A percentile compares a stretch with the other conserved stretches of the same genome.
phyloP scores from a whole-genome alignment of 2,888 invertebrate genomes.

The Oegoconia quadripuncta region DNA sequence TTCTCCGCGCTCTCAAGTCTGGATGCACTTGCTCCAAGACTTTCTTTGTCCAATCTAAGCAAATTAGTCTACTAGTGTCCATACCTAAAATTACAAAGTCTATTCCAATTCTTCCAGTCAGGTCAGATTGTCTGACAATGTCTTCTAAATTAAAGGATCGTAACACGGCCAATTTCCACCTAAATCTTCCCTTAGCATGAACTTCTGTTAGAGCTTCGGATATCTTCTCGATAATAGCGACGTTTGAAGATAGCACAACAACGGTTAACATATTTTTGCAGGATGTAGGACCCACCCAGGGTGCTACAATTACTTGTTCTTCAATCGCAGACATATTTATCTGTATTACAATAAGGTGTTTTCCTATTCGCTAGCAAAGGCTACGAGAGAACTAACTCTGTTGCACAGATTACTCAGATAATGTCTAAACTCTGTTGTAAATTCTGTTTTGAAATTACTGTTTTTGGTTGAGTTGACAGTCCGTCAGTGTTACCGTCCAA shows the following conservation, averaged over 20 bases:
- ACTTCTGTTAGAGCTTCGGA: slow-evolving; percentile 53
- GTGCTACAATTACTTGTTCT: slow-evolving; percentile 47
- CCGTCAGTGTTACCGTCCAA: no score
- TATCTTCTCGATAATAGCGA: slow-evolving; percentile 56
- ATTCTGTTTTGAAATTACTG: no score
- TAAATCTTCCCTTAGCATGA: slow-evolving; percentile 48
- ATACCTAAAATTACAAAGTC: slow-evolving; percentile 64
- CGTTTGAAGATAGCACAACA: slow-evolving; percentile 56
- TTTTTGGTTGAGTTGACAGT: no score
- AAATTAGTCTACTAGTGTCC: slow-evolving; percentile 59
- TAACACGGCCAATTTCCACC: slow-evolving; percentile 59
- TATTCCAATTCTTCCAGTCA: slow-evolving; percentile 58
- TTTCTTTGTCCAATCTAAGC: slow-evolving; percentile 61
- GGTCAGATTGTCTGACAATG: slow-evolving; percentile 44
- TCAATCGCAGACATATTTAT: slow-evolving; percentile 42
- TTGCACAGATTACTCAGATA: no score
- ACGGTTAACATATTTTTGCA: slow-evolving; percentile 55
- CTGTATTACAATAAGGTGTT: background rate
- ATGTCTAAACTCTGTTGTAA: no score
- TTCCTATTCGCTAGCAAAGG: background rate
- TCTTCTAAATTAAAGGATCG: slow-evolving; percentile 53
- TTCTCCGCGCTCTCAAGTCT: slow-evolving; percentile 56
- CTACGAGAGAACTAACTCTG: no score
- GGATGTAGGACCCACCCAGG: slow-evolving; percentile 63
- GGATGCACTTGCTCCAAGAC: slow-evolving; percentile 58